Conservation (phyloP, 2,888 invertebrate genomes). For the Oscheius sp. region DNA sequence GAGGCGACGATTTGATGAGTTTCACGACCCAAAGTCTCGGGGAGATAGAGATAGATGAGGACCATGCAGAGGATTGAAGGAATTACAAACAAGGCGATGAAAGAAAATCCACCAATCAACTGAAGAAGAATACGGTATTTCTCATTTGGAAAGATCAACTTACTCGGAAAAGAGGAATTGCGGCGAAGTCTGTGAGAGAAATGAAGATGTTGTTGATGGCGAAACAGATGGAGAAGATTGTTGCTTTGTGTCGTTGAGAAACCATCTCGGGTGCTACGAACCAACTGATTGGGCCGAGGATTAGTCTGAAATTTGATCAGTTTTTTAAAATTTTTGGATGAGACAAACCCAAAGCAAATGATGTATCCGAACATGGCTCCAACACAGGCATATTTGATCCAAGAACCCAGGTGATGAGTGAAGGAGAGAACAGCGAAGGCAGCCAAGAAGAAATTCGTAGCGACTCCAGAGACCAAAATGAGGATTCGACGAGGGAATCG, state of each 20-base stretch:
- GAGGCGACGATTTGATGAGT: constrained; percentile 52
- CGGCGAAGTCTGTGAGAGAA: constrained; percentile 61
- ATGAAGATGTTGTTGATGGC: constrained; percentile 63
- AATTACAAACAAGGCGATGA: constrained; percentile 57
- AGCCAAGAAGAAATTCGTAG: constrained; percentile 54
- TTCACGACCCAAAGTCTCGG: constrained; percentile 58
- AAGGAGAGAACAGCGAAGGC: constrained; percentile 55
- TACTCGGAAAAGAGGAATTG: constrained; percentile 57
- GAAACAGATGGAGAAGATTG: constrained; percentile 63
- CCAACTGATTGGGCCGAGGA: constrained; percentile 62
- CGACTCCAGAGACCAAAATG: constrained; percentile 51
- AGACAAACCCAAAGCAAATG: constrained; percentile 52
- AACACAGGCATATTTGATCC: constrained; percentile 54
- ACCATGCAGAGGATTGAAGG: constrained; percentile 57
- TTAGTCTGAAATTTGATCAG: constrained; percentile 54
- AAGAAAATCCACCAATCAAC: constrained; percentile 58
- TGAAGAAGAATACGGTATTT: constrained; percentile 33
- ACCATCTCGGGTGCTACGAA: constrained; percentile 66
- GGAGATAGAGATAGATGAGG: constrained; percentile 58
- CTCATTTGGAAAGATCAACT: constrained; percentile 1
- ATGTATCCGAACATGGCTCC: constrained; percentile 53
- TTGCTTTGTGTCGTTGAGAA: constrained; percentile 60
- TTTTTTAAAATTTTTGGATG: not conserved
- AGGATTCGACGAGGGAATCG: constrained; percentile 57
- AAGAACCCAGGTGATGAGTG: constrained; percentile 26